Conservation (phyloP, 2,797 vertebrate genomes). For the Tapera naevia region DNA sequence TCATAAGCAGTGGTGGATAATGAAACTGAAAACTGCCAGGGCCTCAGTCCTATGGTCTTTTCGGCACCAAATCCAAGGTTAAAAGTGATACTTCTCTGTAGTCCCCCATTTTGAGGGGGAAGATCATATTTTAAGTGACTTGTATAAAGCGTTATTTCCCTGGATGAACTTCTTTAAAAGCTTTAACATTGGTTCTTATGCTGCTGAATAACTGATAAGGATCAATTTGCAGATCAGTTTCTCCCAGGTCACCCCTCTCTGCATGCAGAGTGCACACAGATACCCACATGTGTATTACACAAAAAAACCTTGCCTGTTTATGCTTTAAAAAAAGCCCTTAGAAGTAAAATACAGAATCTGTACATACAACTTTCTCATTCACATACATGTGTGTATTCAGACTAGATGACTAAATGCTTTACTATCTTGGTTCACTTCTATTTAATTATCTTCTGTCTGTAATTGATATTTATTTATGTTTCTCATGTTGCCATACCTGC, state of each 20-base stretch:
- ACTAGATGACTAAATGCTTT: not conserved
- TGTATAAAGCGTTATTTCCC: not conserved
- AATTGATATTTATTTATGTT: too few relatives aligned
- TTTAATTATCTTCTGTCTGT: not conserved
- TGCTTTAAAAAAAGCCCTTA: not conserved
- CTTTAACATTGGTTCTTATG: not conserved
- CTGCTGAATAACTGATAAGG: not conserved
- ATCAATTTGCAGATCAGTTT: not conserved
- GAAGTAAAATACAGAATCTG: not conserved
- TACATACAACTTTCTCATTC: not conserved
- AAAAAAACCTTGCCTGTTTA: rapidly evolving
- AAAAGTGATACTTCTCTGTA: not conserved
- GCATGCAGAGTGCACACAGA: not conserved
- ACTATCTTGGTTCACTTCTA: not conserved
- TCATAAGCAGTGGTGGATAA: not conserved
- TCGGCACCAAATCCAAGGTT: not conserved
- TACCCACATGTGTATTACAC: not conserved
- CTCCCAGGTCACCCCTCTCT: not conserved
- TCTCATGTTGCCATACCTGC: conserved; percentile 74
- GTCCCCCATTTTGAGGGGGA: not conserved
- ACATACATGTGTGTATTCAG: not conserved
- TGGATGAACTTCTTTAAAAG: not conserved
- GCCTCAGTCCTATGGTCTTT: not conserved
- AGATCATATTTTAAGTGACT: not conserved
- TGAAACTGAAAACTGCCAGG: not conserved